These are phyloP conservation scores for Eupithecia dodoneata DNA, from an alignment of 2,888 invertebrate species.

Conservation along the genomic window DNA sequence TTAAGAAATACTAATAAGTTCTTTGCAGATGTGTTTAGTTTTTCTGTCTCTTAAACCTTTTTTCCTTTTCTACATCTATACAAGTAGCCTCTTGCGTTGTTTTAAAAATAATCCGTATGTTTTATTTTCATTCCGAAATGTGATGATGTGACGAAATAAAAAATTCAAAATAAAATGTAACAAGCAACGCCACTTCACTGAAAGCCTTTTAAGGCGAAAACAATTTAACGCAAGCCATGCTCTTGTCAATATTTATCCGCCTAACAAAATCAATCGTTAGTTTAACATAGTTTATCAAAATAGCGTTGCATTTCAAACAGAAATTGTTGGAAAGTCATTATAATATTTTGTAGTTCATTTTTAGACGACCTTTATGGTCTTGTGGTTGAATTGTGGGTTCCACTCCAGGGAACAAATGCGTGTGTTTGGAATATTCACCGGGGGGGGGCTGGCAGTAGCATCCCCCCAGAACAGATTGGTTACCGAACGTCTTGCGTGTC, in stretches of 20 bases:
- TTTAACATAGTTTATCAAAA: slow-evolving; percentile 6
- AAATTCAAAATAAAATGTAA: slow-evolving; percentile 6
- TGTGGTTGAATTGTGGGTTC: neutral
- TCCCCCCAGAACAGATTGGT: too few relatives aligned
- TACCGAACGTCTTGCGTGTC: too few relatives aligned
- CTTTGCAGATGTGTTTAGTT: neutral
- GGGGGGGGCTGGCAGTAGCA: too few relatives aligned
- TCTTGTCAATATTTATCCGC: slow-evolving; percentile 10
- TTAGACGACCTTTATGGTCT: neutral
- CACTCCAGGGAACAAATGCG: neutral
- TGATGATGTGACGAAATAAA: neutral
- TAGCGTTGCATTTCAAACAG: slow-evolving; percentile 4
- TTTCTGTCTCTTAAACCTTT: neutral
- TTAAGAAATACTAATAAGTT: neutral
- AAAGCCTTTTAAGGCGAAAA: slow-evolving; percentile 16
- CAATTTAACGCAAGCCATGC: neutral
- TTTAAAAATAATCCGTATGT: neutral
- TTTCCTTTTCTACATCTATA: neutral
- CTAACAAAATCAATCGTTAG: slow-evolving; percentile 14
- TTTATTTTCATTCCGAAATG: neutral
- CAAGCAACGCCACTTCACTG: slow-evolving; percentile 8
- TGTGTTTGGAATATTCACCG: too few relatives aligned
- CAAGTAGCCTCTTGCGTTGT: neutral
- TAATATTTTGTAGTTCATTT: neutral
- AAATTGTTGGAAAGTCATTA: neutral